phyloP scores from a whole-genome alignment of 2,113 vertebrate species.

The Caloenas nicobarica region DNA sequence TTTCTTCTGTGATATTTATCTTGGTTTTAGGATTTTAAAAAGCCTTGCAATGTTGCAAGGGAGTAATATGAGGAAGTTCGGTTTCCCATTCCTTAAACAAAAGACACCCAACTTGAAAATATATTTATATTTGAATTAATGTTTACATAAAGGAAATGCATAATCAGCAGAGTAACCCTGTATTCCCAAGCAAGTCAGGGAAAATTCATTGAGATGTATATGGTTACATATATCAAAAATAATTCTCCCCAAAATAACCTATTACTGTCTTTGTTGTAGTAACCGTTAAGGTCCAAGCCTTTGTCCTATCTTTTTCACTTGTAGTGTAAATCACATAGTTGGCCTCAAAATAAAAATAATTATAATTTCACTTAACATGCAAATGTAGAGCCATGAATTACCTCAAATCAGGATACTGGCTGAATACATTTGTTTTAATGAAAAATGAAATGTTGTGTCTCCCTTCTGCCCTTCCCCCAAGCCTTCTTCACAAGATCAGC shows the following conservation, averaged over 20 bases:
- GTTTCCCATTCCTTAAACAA: slow-evolving; percentile 19
- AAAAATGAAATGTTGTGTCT: slow-evolving; percentile 16
- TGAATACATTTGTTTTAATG: slow-evolving; percentile 9
- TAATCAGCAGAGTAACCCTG: not conserved
- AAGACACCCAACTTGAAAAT: not conserved
- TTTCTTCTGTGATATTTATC: slow-evolving; percentile 61
- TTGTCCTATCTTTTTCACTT: not conserved
- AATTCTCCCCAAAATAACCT: not conserved
- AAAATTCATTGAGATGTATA: not conserved
- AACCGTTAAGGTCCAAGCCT: not conserved
- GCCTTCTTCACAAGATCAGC: not conserved
- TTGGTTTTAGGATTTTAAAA: slow-evolving; percentile 8
- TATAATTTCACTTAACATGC: slow-evolving; percentile 41
- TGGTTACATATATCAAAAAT: not conserved
- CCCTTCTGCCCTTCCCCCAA: slow-evolving; percentile 18
- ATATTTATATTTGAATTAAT: slow-evolving; percentile 33
- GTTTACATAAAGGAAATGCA: slow-evolving; percentile 35
- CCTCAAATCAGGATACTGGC: not conserved
- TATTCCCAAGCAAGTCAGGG: not conserved
- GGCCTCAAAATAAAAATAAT: slow-evolving; percentile 34
- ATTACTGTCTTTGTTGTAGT: not conserved
- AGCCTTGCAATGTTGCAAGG: not conserved
- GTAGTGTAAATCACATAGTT: not conserved
- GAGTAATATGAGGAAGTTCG: slow-evolving; percentile 23
- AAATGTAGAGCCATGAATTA: slow-evolving; percentile 14